Percentiles rank a stretch among this genome's conserved stretches.
These are phyloP conservation scores for Poeciliopsis infans DNA, from an alignment of 2,797 vertebrate genomes.

Conservation along the genomic window DNA sequence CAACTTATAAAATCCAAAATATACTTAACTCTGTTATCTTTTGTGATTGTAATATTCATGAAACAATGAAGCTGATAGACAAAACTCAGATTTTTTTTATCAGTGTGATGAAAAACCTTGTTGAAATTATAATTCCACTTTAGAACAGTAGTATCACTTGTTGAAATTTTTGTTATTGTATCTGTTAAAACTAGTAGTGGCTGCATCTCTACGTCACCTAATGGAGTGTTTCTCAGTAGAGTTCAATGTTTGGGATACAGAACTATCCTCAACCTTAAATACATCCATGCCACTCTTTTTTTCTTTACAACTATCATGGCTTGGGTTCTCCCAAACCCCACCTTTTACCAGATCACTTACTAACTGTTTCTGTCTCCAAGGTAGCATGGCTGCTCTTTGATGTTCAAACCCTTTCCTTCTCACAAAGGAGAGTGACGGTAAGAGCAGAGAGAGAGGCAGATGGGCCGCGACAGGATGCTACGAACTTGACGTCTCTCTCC, in stretches of 20 bases:
- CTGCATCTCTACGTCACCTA: background rate
- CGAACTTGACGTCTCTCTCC: conserved; percentile 85
- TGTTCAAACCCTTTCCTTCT: conserved; percentile 83
- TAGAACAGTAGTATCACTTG: background rate
- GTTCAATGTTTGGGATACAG: conserved; percentile 28
- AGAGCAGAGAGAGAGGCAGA: conserved; percentile 83
- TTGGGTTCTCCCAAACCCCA: conserved; percentile 60
- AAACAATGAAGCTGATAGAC: background rate
- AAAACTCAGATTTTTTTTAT: background rate
- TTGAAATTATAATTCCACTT: background rate
- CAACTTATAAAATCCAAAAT: background rate
- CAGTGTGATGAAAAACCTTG: background rate
- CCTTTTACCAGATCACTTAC: conserved; percentile 80
- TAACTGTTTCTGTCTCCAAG: conserved; percentile 86
- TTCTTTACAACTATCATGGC: conserved; percentile 42
- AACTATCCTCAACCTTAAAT: conserved; percentile 18
- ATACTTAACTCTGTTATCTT: background rate
- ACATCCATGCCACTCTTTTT: conserved; percentile 26
- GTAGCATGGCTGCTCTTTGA: conserved; percentile 82
- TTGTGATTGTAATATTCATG: background rate
- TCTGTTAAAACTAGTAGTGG: background rate
- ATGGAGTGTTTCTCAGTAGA: background rate
- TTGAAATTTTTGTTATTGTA: background rate
- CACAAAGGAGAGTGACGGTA: conserved; percentile 81
- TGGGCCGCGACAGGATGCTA: conserved; percentile 85